phyloP scores from a whole-genome alignment of 2,113 vertebrate genomes.

The Pachycephala philippinensis region DNA sequence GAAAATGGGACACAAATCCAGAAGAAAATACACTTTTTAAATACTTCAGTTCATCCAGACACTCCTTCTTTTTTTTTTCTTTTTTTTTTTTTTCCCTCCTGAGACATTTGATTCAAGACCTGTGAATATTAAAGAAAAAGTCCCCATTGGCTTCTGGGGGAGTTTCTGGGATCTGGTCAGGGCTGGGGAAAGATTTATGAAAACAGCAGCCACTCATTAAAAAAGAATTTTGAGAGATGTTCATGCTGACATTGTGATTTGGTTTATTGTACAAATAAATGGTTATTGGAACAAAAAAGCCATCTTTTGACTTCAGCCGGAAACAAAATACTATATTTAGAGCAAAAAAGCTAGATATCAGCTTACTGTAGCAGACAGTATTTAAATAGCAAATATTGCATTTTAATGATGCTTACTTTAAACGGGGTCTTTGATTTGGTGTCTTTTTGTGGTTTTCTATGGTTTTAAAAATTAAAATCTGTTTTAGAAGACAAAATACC shows the following conservation, averaged over 20 bases:
- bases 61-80: rapidly evolving
- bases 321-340: neutral
- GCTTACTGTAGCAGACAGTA: neutral
- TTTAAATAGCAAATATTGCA: neutral
- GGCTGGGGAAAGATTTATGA: neutral
- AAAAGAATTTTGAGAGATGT: neutral
- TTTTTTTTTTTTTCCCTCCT: too few species aligned
- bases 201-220: neutral
- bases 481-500: neutral
- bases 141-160: neutral
- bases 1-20: neutral
- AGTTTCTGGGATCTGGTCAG: neutral
- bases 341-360: neutral
- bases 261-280: neutral
- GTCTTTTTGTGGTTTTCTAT: neutral
- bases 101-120: neutral
- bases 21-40: neutral
- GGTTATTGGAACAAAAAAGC: neutral
- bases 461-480: neutral
- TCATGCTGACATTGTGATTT: neutral
- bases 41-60: neutral
- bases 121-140: neutral
- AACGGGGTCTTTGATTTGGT: neutral
- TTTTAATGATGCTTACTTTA: constrained; percentile 15
- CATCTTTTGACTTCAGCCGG: neutral